Conservation (phyloP, 2,888 invertebrate genomes). For the Eristalis arbustorum region DNA sequence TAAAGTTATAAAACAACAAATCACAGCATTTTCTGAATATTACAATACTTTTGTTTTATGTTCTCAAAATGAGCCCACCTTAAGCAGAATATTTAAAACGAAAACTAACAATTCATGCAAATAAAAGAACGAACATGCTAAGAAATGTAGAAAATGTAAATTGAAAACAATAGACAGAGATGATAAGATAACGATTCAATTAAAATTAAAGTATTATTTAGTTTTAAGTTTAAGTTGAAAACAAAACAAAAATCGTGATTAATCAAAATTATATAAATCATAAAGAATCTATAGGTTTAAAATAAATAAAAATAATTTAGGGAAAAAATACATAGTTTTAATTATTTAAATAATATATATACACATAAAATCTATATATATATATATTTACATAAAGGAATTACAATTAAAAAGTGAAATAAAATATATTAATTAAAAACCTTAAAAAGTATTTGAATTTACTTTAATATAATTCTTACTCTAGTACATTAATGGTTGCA, state of each 20-base stretch:
- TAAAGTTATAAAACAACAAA: constrained; percentile 19
- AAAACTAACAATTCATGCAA: constrained; percentile 12
- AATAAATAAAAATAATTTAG: constrained; percentile 54
- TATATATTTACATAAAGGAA: constrained; percentile 71
- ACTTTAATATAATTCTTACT: neutral
- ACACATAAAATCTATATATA: constrained; percentile 42
- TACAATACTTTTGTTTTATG: constrained; percentile 50
- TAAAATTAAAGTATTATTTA: constrained; percentile 61
- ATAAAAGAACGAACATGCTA: constrained; percentile 24
- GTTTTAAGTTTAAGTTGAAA: constrained; percentile 44
- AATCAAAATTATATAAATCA: constrained; percentile 43
- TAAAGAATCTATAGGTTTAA: constrained; percentile 20
- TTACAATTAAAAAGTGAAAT: constrained; percentile 67
- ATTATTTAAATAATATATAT: constrained; percentile 68
- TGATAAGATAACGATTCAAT: constrained; percentile 26
- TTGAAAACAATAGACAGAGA: constrained; percentile 35
- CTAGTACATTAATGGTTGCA: constrained; percentile 29
- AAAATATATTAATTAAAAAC: constrained; percentile 69
- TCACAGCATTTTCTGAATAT: constrained; percentile 69
- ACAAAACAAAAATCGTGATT: constrained; percentile 63
- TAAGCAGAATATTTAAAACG: constrained; percentile 39
- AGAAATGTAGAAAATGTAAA: constrained; percentile 56
- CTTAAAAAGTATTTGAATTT: constrained; percentile 61
- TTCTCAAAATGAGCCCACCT: constrained; percentile 61
- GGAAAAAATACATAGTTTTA: constrained; percentile 67